These are phyloP conservation scores for Caenorhabditis doughertyi DNA, from an alignment of 2,888 invertebrate species.

Conservation along the genomic window DNA sequence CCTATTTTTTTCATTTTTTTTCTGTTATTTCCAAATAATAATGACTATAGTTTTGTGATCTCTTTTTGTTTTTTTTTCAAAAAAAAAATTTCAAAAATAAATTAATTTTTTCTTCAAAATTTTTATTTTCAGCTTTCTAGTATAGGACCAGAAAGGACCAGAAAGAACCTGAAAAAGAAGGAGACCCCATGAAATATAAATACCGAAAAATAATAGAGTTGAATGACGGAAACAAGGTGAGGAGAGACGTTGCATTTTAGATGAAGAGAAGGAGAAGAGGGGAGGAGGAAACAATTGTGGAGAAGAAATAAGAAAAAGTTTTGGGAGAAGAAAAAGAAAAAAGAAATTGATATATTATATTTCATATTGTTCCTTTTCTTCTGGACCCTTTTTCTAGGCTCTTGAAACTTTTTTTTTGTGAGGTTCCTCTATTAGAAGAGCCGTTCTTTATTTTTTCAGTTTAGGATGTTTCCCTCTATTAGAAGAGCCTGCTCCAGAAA, in stretches of 20 bases:
- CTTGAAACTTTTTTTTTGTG: background rate
- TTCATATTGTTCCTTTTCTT: constrained; percentile 15
- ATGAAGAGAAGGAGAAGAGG: constrained; percentile 26
- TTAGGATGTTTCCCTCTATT: too few relatives aligned
- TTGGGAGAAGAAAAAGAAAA: background rate
- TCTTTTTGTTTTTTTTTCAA: constrained; percentile 1
- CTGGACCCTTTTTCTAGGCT: background rate
- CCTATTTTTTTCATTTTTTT: background rate
- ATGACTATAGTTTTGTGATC: too few relatives aligned
- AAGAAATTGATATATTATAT: constrained; percentile 38
- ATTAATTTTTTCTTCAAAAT: background rate
- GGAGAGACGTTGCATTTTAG: constrained; percentile 59
- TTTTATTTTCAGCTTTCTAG: too few relatives aligned
- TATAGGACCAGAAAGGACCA: background rate
- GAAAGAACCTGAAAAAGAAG: background rate
- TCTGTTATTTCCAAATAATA: too few relatives aligned
- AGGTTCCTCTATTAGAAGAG: background rate
- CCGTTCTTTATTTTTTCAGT: background rate
- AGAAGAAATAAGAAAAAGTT: constrained; percentile 1
- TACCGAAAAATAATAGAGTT: constrained; percentile 40
- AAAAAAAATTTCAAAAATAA: background rate
- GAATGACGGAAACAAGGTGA: constrained; percentile 56
- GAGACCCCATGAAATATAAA: constrained; percentile 34
- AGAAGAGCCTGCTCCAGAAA: too few relatives aligned
- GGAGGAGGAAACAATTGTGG: constrained; percentile 31